Evolutionary conservation across 2,113 vertebrate species (phyloP), one percentile per base, ranked within the genome.

Genomic region (Pygoscelis adeliae): DNA sequence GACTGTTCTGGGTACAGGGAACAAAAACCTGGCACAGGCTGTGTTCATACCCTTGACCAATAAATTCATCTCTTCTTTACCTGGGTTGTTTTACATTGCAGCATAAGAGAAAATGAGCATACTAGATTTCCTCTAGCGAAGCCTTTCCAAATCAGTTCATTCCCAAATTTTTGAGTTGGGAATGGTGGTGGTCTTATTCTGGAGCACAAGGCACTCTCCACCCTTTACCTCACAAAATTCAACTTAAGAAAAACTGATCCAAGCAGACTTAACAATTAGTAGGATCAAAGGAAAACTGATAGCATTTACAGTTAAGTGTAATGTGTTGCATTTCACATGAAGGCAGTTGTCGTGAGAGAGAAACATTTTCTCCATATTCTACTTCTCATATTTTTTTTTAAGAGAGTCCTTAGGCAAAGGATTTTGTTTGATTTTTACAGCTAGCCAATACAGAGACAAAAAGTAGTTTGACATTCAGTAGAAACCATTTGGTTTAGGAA

Each of bases 341-440:
- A 65, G 29, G 21, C 20, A 78, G n/a, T 71, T 89, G 78, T 66
- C 36, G 52, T 46, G n/a, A 71, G 32, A 3, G 67, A 71, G 36
- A 89, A 93, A 50, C 16, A 52, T 89, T 94, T 92, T 76, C 34
- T 96, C 42, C 18, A 22, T 86, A 56, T 81, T 78, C n/a, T 76
- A 26, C 72, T 91, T 91, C 30, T 89, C 13, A 44, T 82, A 36
- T 91, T 49, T 90, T 27, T 85, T 32, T 85, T 63, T 34, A 55
- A 89, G 72, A 87, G 40, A 77, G 30, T 76, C 11, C 52, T 82
- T 87, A 73, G 88, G 27, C 23, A 91, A 93, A 97, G 2, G 3
- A 18, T 79, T 95, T 95, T 85, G 7, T 44, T 80, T 44, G 4
- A 20, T 53, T 95, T 84, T 92, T 80, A 85, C 52, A 94, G 44